A percentile compares a stretch with the other conserved stretches of the same genome.
Evolutionary conservation across 2,113 vertebrate genomes (phyloP).

Genomic region (Eulemur rufifrons): DNA sequence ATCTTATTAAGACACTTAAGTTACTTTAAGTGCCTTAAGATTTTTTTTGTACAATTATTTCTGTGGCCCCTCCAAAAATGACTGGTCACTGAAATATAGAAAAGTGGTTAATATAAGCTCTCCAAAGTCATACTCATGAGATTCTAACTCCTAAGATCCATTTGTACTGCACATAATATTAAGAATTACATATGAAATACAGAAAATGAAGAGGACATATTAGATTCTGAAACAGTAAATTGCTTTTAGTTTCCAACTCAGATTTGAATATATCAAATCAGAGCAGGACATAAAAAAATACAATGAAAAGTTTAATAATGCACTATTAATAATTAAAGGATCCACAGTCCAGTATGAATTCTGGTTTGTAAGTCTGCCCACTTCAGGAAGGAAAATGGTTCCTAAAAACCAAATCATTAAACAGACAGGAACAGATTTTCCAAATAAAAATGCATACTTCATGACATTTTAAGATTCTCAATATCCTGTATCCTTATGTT

Average conservation of each 20-base stretch:
- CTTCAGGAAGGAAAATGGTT: slow-evolving; percentile 35
- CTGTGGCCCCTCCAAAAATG: slow-evolving; percentile 75
- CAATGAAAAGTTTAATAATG: slow-evolving; percentile 64
- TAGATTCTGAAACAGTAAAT: slow-evolving; percentile 50
- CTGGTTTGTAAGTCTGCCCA: slow-evolving; percentile 48
- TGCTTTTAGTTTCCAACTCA: slow-evolving; percentile 29
- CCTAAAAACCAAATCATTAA: slow-evolving; percentile 5
- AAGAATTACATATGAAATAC: slow-evolving; percentile 54
- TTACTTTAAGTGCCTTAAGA: neutral
- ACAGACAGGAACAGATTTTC: slow-evolving; percentile 47
- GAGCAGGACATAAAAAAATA: slow-evolving; percentile 40
- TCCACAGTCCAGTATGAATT: slow-evolving; percentile 31
- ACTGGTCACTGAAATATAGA: slow-evolving; percentile 55
- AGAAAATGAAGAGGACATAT: slow-evolving; percentile 29
- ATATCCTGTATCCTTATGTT: slow-evolving; percentile 19
- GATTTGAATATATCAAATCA: slow-evolving; percentile 18
- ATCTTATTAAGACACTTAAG: slow-evolving; percentile 79
- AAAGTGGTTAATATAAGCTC: slow-evolving; percentile 47
- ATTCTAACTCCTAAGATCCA: neutral
- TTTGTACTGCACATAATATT: slow-evolving; percentile 13
- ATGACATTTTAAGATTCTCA: slow-evolving; percentile 21
- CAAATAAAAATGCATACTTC: slow-evolving; percentile 59
- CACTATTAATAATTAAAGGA: slow-evolving; percentile 60
- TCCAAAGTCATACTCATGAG: neutral
- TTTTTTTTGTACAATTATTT: slow-evolving; percentile 76